Percentiles rank a stretch among this genome's conserved stretches.
Evolutionary conservation across 1,140 invertebrate species (phyloP).

Genomic region (Bombus waltoni): DNA sequence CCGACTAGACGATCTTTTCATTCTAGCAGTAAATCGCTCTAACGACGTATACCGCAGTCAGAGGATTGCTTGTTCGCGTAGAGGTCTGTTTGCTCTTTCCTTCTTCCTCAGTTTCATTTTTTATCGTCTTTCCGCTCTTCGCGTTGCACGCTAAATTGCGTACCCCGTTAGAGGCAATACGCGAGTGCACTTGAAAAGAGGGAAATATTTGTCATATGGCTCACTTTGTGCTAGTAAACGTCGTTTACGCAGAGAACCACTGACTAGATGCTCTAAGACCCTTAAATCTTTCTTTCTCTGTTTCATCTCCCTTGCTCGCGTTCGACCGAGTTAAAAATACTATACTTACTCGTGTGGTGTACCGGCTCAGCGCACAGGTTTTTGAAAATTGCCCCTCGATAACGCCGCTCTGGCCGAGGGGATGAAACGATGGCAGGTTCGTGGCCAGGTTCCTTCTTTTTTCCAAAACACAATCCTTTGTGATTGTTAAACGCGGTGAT

Average conservation of each 20-base stretch:
- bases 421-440: slow-evolving; percentile 23
- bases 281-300: slow-evolving; percentile 66
- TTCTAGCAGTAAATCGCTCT: not conserved
- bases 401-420: slow-evolving; percentile 4
- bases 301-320: slow-evolving; percentile 39
- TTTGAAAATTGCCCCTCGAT: slow-evolving; percentile 51
- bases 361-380: slow-evolving; percentile 42
- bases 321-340: slow-evolving; percentile 64
- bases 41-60: not conserved
- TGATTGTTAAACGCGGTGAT: not conserved
- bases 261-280: slow-evolving; percentile 39
- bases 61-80: not conserved
- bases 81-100: not conserved
- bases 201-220: not conserved
- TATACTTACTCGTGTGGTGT: slow-evolving; percentile 21
- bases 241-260: slow-evolving; percentile 33
- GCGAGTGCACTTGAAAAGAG: not conserved
- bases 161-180: not conserved
- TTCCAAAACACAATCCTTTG: not conserved
- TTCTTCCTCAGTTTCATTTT: not conserved
- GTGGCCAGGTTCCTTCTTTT: not conserved
- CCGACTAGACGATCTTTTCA: not conserved
- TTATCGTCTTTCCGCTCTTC: not conserved
- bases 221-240: not conserved
- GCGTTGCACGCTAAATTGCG: not conserved